A percentile compares a stretch with the other conserved stretches of the same genome.
phyloP scores from a whole-genome alignment of 2,797 vertebrate species.

The Xenopus petersii region DNA sequence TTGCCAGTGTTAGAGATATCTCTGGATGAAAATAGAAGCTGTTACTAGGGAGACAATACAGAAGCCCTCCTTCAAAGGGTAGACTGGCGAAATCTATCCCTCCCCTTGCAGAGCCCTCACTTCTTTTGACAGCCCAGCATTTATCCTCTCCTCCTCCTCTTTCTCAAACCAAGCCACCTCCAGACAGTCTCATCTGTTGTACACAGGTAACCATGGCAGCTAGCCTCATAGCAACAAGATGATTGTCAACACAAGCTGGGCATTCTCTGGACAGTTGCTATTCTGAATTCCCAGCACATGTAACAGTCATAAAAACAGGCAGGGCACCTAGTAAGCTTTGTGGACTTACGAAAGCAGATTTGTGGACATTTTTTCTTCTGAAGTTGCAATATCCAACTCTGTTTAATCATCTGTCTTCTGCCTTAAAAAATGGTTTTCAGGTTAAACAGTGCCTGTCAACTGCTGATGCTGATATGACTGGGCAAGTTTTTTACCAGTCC shows the following conservation, averaged over 20 bases:
- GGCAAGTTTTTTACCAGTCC: no score
- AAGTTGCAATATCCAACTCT: no score
- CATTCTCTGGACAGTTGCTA: constrained; percentile 42
- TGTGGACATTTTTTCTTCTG: no score
- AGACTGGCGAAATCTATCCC: constrained; percentile 17
- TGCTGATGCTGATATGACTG: no score
- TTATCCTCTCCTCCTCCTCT: constrained; percentile 24
- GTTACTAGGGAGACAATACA: constrained; percentile 59
- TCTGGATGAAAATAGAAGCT: constrained; percentile 54
- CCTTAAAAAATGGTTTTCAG: no score
- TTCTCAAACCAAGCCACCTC: constrained; percentile 33
- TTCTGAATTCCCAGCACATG: constrained; percentile 25
- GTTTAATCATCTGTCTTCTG: no score
- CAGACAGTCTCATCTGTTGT: constrained; percentile 42
- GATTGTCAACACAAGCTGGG: constrained; percentile 46
- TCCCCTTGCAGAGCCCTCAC: constrained; percentile 14
- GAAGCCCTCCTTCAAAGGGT: constrained; percentile 44
- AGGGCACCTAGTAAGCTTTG: neutral
- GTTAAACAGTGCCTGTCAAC: no score
- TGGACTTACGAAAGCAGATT: no score
- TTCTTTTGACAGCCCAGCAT: constrained; percentile 35
- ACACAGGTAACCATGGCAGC: constrained; percentile 48
- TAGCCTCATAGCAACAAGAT: constrained; percentile 42
- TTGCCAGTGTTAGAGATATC: constrained; percentile 7
- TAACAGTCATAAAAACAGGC: constrained; percentile 10